Conservation (phyloP, 2,797 vertebrate species). For the Novumbra hubbsi region DNA sequence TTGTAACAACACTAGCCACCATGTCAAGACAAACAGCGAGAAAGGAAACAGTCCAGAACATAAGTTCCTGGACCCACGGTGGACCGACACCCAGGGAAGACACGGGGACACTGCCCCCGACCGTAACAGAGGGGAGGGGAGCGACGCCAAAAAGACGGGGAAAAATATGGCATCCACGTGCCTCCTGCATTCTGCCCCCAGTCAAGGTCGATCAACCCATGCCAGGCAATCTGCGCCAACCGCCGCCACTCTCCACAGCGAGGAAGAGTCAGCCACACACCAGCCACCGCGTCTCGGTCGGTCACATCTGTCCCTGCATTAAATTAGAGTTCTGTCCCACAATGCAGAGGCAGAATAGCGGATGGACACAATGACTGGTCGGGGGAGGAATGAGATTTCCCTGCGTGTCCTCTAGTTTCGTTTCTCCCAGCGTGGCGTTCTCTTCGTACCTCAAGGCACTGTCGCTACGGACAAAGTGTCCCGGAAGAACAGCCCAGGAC, state of each 20-base stretch:
- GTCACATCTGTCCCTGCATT: too few relatives aligned
- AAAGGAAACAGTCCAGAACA: too few relatives aligned
- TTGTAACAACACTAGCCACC: too few relatives aligned
- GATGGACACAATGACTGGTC: background rate
- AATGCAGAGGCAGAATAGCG: background rate
- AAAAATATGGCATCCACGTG: background rate
- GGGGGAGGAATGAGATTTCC: background rate
- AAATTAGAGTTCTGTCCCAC: too few relatives aligned
- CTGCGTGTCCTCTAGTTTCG: background rate
- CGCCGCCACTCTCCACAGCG: background rate
- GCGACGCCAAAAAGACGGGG: too few relatives aligned
- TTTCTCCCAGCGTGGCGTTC: background rate
- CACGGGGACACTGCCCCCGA: too few relatives aligned
- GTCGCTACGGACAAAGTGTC: background rate
- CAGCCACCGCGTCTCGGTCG: background rate
- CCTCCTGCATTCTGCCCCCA: conserved; percentile 5
- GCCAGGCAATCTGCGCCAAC: background rate
- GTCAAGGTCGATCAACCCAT: conserved; percentile 31
- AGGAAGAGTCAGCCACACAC: background rate
- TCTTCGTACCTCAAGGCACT: background rate
- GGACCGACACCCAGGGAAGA: too few relatives aligned
- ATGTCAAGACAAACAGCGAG: too few relatives aligned
- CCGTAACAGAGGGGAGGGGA: too few relatives aligned
- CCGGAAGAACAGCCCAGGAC: background rate
- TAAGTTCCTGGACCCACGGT: too few relatives aligned